Evolutionary conservation across 2,888 invertebrate species (phyloP), one percentile per base, ranked within the genome.

Genomic region (Harpalus rubripes): DNA sequence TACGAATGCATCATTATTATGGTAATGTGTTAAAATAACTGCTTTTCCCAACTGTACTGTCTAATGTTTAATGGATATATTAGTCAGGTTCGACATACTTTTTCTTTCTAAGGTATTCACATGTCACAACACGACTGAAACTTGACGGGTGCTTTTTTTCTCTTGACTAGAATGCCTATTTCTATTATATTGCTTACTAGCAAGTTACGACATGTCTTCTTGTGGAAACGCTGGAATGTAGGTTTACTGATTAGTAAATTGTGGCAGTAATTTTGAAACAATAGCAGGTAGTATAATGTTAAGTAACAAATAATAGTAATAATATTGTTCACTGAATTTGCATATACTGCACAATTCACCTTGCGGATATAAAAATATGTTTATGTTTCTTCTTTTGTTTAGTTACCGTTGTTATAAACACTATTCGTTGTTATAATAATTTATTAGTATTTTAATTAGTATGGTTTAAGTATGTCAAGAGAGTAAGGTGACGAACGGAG

Each of bases 21-120:
- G 68, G n/a, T 68, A 68, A 68, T 68, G 15, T 68, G 68, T 26
- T 32, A 39, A 32, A 39, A 7, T 68, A 32, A n/a, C 41, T 12
- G 68, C 68, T 68, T 68, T 68, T 32, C 39, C 68, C 7, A 68
- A 26, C 0, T 32, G 7, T 65, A 32, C 32, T 26, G 65, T 32
- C 39, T 65, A 65, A 65, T 39, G 59, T 32, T 26, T 65, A 65
- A 65, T 39, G 59, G 15, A 22, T 68, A 39, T 39, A 16, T 68
- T 39, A 68, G 32, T 68, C 10, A 22, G 32, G 68, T 39, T 68
- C 68, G 68, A 68, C 68, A 68, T 68, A 68, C 68, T 68, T 68
- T 65, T 68, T 68, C 68, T 68, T 68, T 68, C 68, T 68, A 68
- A 68, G 15, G 68, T 68, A 68, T 68, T 68, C 68, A 68, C 68